phyloP scores from a whole-genome alignment of 2,113 vertebrate species.

The Tapirus terrestris region DNA sequence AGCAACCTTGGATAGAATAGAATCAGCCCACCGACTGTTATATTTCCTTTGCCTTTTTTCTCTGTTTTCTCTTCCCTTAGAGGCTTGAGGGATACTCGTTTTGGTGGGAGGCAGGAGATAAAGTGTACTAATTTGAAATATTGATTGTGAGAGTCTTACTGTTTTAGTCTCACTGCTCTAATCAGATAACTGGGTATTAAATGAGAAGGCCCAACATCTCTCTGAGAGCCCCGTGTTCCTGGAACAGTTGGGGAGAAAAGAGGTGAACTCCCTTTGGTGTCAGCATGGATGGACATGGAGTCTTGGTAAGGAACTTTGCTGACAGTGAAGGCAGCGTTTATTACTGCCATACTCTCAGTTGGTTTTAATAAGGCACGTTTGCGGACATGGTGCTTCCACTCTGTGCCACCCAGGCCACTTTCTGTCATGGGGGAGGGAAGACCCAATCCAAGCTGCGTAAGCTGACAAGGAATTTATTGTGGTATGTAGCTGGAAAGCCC shows the following conservation, averaged over 20 bases:
- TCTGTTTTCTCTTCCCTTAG: background rate
- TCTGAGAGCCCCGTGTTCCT: background rate
- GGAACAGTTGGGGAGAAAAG: background rate
- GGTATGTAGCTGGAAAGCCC: background rate
- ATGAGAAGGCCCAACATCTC: background rate
- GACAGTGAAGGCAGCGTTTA: background rate
- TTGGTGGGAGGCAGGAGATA: background rate
- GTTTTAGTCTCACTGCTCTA: background rate
- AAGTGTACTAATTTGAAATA: slow-evolving; percentile 22
- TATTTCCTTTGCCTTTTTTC: slow-evolving; percentile 11
- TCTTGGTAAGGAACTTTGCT: background rate
- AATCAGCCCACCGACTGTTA: slow-evolving; percentile 33
- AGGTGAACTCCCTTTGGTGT: background rate
- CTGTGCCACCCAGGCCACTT: background rate
- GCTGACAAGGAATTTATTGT: background rate
- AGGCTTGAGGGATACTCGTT: slow-evolving; percentile 13
- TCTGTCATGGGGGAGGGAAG: background rate
- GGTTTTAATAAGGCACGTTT: background rate
- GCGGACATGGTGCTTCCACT: background rate
- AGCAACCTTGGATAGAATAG: slow-evolving; percentile 56
- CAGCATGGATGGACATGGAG: fast-evolving
- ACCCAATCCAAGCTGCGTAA: background rate
- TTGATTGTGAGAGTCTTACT: background rate
- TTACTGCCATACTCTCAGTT: background rate
- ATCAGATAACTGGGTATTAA: slow-evolving; percentile 7